Evolutionary conservation across 2,797 vertebrate species (phyloP).

Genomic region (Darevskia nairensis): DNA sequence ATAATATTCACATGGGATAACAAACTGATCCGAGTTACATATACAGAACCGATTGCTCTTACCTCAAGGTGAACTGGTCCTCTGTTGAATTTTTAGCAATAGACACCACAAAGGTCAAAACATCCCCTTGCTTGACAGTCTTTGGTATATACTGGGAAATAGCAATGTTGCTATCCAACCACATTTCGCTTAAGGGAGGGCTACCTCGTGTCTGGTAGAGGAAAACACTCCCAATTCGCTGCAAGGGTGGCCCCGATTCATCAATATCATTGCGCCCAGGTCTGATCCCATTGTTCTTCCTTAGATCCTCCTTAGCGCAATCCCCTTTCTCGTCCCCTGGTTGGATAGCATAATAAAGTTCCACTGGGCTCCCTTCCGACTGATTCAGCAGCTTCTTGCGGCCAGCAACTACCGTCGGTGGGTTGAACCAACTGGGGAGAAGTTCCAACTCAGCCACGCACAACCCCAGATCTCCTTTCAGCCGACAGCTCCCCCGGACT

Average conservation of each 20-base stretch:
- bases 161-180: slow-evolving; percentile 85
- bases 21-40: neutral
- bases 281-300: slow-evolving; percentile 65
- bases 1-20: neutral
- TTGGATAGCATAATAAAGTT: slow-evolving; percentile 88
- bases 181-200: slow-evolving; percentile 83
- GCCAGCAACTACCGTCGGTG: slow-evolving; percentile 81
- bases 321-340: slow-evolving; percentile 70
- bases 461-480: slow-evolving; percentile 83
- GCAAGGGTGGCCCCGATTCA: slow-evolving; percentile 86
- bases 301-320: slow-evolving; percentile 74
- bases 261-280: slow-evolving; percentile 76
- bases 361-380: slow-evolving; percentile 85
- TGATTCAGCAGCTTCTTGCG: slow-evolving; percentile 80
- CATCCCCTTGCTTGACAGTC: slow-evolving; percentile 85
- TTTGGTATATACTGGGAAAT: slow-evolving; percentile 85
- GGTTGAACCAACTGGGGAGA: slow-evolving; percentile 85
- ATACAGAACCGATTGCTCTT: slow-evolving; percentile 53
- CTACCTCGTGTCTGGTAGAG: slow-evolving; percentile 85
- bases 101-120: slow-evolving; percentile 89
- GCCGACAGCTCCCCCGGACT: slow-evolving; percentile 85
- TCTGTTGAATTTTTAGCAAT: slow-evolving; percentile 84
- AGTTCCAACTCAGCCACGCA: slow-evolving; percentile 89
- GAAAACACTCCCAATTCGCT: slow-evolving; percentile 90
- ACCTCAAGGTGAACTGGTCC: slow-evolving; percentile 92